These are phyloP conservation scores for Syngnathus scovelli DNA, from an alignment of 2,113 vertebrate genomes.

Conservation along the genomic window DNA sequence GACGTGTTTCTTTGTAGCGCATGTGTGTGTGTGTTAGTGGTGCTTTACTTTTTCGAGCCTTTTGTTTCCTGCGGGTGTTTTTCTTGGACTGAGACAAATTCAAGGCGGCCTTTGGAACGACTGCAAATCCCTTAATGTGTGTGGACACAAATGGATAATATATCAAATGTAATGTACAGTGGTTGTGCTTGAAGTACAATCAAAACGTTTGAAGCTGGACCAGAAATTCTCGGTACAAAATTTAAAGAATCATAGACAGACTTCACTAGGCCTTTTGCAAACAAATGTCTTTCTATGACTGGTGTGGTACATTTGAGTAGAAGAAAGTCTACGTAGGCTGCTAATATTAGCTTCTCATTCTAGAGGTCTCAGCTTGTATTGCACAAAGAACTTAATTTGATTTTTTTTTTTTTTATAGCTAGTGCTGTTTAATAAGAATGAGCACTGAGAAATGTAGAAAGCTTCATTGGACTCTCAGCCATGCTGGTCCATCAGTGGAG, in stretches of 20 bases:
- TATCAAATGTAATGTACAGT: not conserved
- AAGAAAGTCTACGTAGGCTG: too few species aligned
- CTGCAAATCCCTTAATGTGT: conserved; percentile 20
- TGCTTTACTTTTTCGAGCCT: conserved; percentile 16
- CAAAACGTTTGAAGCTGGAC: not conserved
- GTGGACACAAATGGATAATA: conserved; percentile 1
- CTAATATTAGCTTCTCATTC: too few species aligned
- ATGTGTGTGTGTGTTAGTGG: conserved; percentile 15
- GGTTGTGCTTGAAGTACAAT: not conserved
- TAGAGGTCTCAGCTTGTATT: too few species aligned
- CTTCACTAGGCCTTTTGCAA: not conserved
- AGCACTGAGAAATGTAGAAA: too few species aligned
- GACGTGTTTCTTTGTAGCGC: conserved; percentile 50
- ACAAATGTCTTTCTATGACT: too few species aligned
- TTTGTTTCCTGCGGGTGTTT: conserved; percentile 44
- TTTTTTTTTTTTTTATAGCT: too few species aligned
- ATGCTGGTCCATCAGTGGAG: too few species aligned
- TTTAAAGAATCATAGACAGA: not conserved
- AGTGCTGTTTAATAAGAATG: too few species aligned
- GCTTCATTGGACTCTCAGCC: too few species aligned
- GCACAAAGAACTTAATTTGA: too few species aligned
- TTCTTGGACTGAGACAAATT: conserved; percentile 56
- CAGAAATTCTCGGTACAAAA: not conserved
- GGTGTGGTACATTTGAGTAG: too few species aligned
- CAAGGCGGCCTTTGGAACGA: conserved; percentile 58